Evolutionary conservation across 2,113 vertebrate species (phyloP), one percentile per base, ranked within the genome.

Genomic region (Rhea americana): DNA sequence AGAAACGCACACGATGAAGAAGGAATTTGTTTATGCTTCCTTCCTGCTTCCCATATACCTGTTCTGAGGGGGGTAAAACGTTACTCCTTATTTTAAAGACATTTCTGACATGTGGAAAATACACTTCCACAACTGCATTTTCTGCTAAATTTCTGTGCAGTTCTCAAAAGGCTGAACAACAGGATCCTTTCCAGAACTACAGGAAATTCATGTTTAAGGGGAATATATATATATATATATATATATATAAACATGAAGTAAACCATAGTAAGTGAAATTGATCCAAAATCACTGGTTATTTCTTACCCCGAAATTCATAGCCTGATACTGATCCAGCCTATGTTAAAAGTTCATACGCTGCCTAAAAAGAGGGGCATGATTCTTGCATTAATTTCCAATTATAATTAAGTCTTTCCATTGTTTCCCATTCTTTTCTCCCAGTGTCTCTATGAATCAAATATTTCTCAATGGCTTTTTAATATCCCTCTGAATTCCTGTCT

Each of bases 381-480:
- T 91, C 65, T 93, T 91, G 89, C 82, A 87, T 91, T 93, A 91
- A 89, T 89, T 94, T 86, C 37, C 47, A 93, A 68, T 74, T 63
- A 51, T 90, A 79, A 95, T 94, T 91, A 91, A 82, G 72, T 78
- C 25, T 90, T 45, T 43, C 86, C 76, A 67, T 0, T 77, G 68
- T 84, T 88, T 88, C 74, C 48, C 45, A 50, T 71, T 47, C 28
- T 83, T 87, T 92, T 78, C 48, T 91, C 65, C 65, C 91, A 92
- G 48, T 92, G 70, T 93, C 87, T 91, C 20, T 77, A 93, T 94
- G 85, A 95, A 93, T 93, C 87, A 93, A 95, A 94, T 77, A 90
- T 93, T 93, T 93, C 88, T 92, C 87, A 84, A 59, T 74, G 59
- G 76, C 41, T 94, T 78, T 89, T 65, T 88, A 86, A 65, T 35